These are phyloP conservation scores for Danio kyathit DNA, from an alignment of 2,797 vertebrate genomes.

Conservation along the genomic window DNA sequence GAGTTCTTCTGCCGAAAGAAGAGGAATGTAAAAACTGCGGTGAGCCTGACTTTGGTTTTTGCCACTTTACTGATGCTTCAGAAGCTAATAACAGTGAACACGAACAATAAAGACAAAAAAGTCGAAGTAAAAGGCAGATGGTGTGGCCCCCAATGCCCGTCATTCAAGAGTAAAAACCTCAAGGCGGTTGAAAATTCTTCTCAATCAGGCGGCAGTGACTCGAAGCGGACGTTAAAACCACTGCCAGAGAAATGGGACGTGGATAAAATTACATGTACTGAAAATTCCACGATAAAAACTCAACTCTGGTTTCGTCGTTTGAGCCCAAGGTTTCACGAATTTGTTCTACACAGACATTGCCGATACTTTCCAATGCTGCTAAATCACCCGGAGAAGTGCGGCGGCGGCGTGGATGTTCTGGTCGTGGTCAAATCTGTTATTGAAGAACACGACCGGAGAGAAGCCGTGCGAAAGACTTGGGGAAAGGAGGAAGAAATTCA, in stretches of 20 bases:
- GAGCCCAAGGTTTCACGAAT: slow-evolving; percentile 83
- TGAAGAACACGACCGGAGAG: slow-evolving; percentile 84
- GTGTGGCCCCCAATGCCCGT: slow-evolving; percentile 66
- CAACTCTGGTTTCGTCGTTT: slow-evolving; percentile 79
- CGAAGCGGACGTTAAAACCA: slow-evolving; percentile 16
- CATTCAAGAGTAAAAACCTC: slow-evolving; percentile 56
- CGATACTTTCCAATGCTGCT: slow-evolving; percentile 85
- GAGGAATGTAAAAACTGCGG: slow-evolving; percentile 78
- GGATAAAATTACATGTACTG: slow-evolving; percentile 76
- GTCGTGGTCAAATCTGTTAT: slow-evolving; percentile 85
- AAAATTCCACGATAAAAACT: slow-evolving; percentile 68
- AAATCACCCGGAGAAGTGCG: slow-evolving; percentile 87
- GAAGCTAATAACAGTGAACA: slow-evolving; percentile 77
- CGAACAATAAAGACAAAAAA: slow-evolving; percentile 62
- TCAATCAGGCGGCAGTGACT: not conserved
- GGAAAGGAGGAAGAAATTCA: slow-evolving; percentile 71
- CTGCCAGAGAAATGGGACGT: slow-evolving; percentile 74
- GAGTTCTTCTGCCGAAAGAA: slow-evolving; percentile 77
- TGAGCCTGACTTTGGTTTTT: slow-evolving; percentile 79
- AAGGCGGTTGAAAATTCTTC: slow-evolving; percentile 51
- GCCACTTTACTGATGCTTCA: slow-evolving; percentile 83
- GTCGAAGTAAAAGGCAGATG: slow-evolving; percentile 61
- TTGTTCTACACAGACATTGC: slow-evolving; percentile 84
- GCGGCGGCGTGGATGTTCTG: slow-evolving; percentile 77
- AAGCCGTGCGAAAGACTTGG: slow-evolving; percentile 84